A percentile compares a stretch with the other conserved stretches of the same genome.
phyloP scores from a whole-genome alignment of 92 coral and sea anemone genomes.

The Phenganax marumi region DNA sequence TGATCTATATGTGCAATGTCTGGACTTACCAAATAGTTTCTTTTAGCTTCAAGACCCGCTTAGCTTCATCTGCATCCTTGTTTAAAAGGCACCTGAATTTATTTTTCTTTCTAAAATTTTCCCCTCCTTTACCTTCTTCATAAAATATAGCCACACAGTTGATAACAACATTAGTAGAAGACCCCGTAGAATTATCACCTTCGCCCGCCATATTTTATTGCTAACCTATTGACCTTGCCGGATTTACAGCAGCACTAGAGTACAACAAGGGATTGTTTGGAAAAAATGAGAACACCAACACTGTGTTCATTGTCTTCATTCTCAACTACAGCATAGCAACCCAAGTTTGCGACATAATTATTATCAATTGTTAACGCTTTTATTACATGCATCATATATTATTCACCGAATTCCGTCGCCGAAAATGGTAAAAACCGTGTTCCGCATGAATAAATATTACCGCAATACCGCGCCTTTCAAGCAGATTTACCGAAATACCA shows the following conservation, averaged over 20 bases:
- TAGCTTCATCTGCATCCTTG: slow-evolving; percentile 27
- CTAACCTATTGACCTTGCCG: not conserved
- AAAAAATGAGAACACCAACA: no score
- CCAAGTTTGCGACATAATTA: not conserved
- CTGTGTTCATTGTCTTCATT: no score
- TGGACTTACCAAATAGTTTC: slow-evolving; percentile 49
- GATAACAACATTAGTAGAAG: no score
- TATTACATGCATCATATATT: not conserved
- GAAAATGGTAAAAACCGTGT: slow-evolving; percentile 7
- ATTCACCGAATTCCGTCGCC: slow-evolving; percentile 10
- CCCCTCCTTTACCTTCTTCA: slow-evolving; percentile 58
- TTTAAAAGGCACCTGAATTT: slow-evolving; percentile 43
- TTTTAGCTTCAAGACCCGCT: slow-evolving; percentile 36
- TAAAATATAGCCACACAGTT: slow-evolving; percentile 46
- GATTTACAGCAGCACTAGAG: no score
- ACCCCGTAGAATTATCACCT: slow-evolving; percentile 33
- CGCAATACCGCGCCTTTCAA: slow-evolving; percentile 10
- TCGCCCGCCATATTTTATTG: slow-evolving; percentile 1
- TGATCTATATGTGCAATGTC: not conserved
- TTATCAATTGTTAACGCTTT: not conserved
- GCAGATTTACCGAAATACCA: slow-evolving; percentile 2
- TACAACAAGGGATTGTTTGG: no score
- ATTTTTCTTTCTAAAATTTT: slow-evolving; percentile 50
- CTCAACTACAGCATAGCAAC: not conserved
- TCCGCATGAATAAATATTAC: not conserved